Evolutionary conservation across 2,797 vertebrate genomes (phyloP), one percentile per base, ranked within the genome.

Genomic region (Lutjanus argentimaculatus): DNA sequence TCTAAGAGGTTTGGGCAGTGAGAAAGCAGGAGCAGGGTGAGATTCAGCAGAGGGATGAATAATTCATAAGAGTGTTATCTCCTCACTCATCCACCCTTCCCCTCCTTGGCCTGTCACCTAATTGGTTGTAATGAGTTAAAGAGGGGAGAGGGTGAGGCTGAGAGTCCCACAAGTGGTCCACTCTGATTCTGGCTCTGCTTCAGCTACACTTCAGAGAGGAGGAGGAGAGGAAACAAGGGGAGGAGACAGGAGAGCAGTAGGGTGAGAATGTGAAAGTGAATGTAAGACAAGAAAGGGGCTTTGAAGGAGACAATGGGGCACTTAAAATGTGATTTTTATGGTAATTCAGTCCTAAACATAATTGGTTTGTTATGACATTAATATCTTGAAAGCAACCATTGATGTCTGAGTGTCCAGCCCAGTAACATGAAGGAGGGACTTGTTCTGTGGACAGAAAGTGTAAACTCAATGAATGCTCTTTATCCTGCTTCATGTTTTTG

Each of bases 61-160:
- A 89, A 94, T 94, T 93, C 82, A 94, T 74, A 49, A 3, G 68
- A 69, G 80, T 81, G 88, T 92, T 92, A 89, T 91, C 87, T 59
- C 52, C 42, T 25, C 64, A 82, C 80, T 83, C 67, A 83, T 85
- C 82, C 78, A 62, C 61, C 79, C 45, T 16, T 76, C 78, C 72
- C 77, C 72, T 85, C 77, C 36, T 57, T 73, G 81, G 73, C 83
- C 84, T 71, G 86, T 91, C 88, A 86, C 75, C 73, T 91, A 92
- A 94, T 92, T 93, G 79, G 89, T 75, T 84, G 71, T 88, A 90
- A 89, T 88, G 89, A 91, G 85, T 90, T 89, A 89, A 93, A 91
- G 88, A 91, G 89, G 61, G 88, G 48, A 79, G 48, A 40, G 76
- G 67, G 81, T 76, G 85, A 69, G 74, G 61, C 75, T 83, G 64